A percentile compares a stretch with the other conserved stretches of the same genome.
Conservation (phyloP, 2,113 vertebrate species). For the Grammomys dolichurus region DNA sequence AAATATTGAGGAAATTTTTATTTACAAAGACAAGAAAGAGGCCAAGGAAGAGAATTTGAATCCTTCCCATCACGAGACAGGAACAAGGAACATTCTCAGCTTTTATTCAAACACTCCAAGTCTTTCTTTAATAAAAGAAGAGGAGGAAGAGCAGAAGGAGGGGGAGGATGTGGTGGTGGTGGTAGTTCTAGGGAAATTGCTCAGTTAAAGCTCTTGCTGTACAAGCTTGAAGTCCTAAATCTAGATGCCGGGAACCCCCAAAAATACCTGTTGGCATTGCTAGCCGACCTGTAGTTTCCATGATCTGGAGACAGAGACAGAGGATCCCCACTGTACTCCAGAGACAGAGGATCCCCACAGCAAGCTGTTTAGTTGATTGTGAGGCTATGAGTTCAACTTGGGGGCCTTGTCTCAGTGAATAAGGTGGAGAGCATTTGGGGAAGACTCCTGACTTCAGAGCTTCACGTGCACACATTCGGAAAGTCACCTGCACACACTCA, state of each 20-base stretch:
- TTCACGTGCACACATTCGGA: background rate
- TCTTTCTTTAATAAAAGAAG: background rate
- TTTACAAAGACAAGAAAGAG: slow-evolving; percentile 28
- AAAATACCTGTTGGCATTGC: background rate
- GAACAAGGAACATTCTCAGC: background rate
- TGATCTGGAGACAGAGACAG: background rate
- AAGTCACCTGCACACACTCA: background rate
- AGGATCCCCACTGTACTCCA: background rate
- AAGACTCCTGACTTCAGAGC: background rate
- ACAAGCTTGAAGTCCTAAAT: background rate
- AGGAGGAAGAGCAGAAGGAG: background rate
- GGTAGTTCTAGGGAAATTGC: too few relatives aligned
- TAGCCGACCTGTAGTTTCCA: too few relatives aligned
- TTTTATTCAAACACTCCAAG: background rate
- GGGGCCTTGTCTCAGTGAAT: too few relatives aligned
- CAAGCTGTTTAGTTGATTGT: background rate
- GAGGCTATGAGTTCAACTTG: background rate
- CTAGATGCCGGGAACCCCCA: background rate
- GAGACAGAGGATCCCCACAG: background rate
- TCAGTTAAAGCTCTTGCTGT: background rate
- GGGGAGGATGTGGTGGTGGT: too few relatives aligned
- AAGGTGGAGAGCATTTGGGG: background rate
- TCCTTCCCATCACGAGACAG: background rate
- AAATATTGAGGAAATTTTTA: slow-evolving; percentile 56
- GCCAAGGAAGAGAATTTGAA: background rate